phyloP scores from a whole-genome alignment of 30 jellyfish, hydroid and myxozoan genomes.

The Hydractinia echinata region DNA sequence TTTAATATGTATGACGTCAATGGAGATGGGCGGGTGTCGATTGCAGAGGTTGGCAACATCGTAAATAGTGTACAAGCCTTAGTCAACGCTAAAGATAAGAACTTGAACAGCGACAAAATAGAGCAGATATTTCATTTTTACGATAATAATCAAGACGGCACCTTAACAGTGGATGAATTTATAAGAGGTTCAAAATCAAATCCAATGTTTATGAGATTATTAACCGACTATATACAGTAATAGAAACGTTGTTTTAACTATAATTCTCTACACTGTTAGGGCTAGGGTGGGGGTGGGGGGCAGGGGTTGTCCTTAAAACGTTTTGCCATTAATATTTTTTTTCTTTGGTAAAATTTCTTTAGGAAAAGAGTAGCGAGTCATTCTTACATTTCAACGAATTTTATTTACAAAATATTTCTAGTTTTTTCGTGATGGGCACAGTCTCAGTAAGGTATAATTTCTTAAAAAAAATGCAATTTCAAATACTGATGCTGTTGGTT shows the following conservation, averaged over 20 bases:
- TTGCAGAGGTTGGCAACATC: conserved; percentile 53
- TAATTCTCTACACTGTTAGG: neutral
- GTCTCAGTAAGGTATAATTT: too few species aligned
- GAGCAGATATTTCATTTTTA: conserved; percentile 41
- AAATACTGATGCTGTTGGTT: too few species aligned
- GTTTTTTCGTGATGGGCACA: too few species aligned
- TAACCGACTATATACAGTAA: conserved; percentile 54
- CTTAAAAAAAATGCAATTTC: too few species aligned
- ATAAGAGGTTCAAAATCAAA: conserved; percentile 58
- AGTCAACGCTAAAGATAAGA: conserved; percentile 68
- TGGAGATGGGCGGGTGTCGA: conserved; percentile 85
- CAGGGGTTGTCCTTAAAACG: too few species aligned
- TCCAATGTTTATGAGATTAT: conserved; percentile 70
- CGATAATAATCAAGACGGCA: conserved; percentile 74
- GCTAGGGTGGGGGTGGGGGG: too few species aligned
- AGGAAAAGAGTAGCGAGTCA: too few species aligned
- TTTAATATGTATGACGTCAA: conserved; percentile 74
- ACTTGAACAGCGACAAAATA: conserved; percentile 53
- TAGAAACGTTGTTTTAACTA: neutral
- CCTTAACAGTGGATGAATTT: conserved; percentile 70
- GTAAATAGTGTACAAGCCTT: conserved; percentile 50
- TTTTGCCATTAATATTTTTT: too few species aligned
- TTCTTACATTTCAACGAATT: too few species aligned
- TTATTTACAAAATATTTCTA: too few species aligned
- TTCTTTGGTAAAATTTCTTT: too few species aligned